Evolutionary conservation across 1,140 invertebrate species (phyloP), one percentile per base, ranked within the genome.

Genomic region (Tetragnatha versicolor): DNA sequence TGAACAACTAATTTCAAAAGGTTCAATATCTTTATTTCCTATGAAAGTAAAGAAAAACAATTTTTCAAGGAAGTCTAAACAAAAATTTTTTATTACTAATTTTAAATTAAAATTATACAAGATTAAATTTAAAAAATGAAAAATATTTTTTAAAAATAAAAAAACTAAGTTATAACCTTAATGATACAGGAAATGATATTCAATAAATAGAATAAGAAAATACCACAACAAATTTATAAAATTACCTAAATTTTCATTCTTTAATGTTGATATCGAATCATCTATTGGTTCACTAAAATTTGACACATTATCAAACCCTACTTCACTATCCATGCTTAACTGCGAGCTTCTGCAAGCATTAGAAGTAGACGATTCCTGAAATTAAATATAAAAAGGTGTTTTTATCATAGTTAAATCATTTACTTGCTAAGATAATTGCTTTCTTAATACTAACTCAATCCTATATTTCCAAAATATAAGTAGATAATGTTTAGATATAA

Each of bases 271-370:
- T 5, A n/a, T 7, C 17, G 17, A 3, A 39, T 76, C 65, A 39
- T 79, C 76, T 25, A 68, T 69, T 37, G 47, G 42, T 33, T 68
- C 76, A 61, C 76, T 79, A 31, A 45, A 79, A 79, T 79, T 79
- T 47, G 76, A 79, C 4, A 79, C 55, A 42, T 68, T 79, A 47
- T 79, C 76, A 6, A 68, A 47, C 20, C 49, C 68, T n/a, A 45
- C 29, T 72, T 79, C 78, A 55, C 78, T 79, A 42, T 79, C 78
- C 33, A 79, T 63, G 27, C 78, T 79, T 12, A 79, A 10, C 33
- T 72, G 78, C 39, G 78, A 79, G 22, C 33, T 65, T 45, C 78
- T 39, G 37, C 68, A 79, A 37, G 49, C 20, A 3, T 14, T 61
- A n/a, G 66, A 63, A 20, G 45, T 29, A 51, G 66, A 63, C 31